Percentiles rank a stretch among this genome's conserved stretches.
Conservation (phyloP, 2,888 invertebrate species). For the Pecten maximus region DNA sequence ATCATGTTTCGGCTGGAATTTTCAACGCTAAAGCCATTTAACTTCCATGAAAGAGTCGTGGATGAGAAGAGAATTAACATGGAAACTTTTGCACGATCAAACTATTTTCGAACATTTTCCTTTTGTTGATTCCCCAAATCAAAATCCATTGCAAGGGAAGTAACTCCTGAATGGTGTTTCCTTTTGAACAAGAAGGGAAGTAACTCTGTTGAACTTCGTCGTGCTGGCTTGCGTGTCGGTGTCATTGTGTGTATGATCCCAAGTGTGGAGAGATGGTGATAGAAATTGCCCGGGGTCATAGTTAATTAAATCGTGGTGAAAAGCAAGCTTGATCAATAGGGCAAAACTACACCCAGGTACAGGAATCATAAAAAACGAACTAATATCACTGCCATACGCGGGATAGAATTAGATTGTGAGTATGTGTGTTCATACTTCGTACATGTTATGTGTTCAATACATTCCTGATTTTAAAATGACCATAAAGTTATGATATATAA, state of each 20-base stretch:
- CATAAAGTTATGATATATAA: neutral
- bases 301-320: neutral
- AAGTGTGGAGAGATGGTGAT: neutral
- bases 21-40: too few relatives aligned
- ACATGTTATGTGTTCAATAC: neutral
- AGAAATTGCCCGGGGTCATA: neutral
- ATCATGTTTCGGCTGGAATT: too few relatives aligned
- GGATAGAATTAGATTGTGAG: neutral
- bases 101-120: too few relatives aligned
- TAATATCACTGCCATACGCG: neutral
- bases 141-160: neutral
- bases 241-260: neutral
- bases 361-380: too few relatives aligned
- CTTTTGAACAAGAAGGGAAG: neutral
- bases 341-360: neutral
- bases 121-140: too few relatives aligned
- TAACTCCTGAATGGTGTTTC: neutral
- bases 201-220: slow-evolving; percentile 7
- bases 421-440: neutral
- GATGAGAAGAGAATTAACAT: neutral
- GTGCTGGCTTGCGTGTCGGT: neutral
- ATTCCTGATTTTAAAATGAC: neutral
- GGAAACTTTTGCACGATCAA: neutral
- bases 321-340: neutral
- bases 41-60: neutral